Base-by-base conservation (phyloP, 1,140 invertebrate species). In the Monochamus saltuarius region DNA sequence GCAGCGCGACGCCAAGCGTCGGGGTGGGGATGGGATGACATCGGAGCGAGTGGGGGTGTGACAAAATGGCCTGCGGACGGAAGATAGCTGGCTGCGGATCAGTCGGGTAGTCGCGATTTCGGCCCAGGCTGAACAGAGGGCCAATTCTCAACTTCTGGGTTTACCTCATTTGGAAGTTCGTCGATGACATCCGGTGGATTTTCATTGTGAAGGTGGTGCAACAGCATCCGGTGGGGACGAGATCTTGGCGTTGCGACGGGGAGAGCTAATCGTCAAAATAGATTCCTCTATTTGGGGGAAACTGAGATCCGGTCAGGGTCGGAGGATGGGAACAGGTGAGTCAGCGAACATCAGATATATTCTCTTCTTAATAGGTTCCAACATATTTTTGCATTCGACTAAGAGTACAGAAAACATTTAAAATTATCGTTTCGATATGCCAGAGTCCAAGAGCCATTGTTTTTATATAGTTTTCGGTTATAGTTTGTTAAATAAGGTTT, bases 41-140 rank as follows among this genome's bases (percentile, higher is more conserved):
- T 72, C 52, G 58, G 65, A 67, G 58, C 68, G 60, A 59, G 66
- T 70, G 69, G 72, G 72, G 73, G 69, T 69, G 71, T 76, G 74
- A 76, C 74, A 76, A 76, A 76, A 76, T 76, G 74, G 74, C 74
- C 70, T 76, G 74, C 73, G 61, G 69, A 73, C 70, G 65, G 66
- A 68, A 67, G 65, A 68, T 67, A 67, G 69, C 61, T 66, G 67
- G 69, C 68, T 68, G 49, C 58, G 55, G 62, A 64, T 65, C 68
- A 70, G 72, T 73, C 71, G 67, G 67, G 64, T 71, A 70, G 73
- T 73, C 72, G 72, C 62, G 61, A 65, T 66, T 64, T 58, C 61
- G 50, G 37, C 36, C 65, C 38, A 47, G 34, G 17, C 49, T 22
- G 17, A n/a, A 16, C n/a, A 13, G 4, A 14, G 39, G 14, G 14